Conservation (phyloP, 2,888 invertebrate genomes). For the Drosophila mercatorum region DNA sequence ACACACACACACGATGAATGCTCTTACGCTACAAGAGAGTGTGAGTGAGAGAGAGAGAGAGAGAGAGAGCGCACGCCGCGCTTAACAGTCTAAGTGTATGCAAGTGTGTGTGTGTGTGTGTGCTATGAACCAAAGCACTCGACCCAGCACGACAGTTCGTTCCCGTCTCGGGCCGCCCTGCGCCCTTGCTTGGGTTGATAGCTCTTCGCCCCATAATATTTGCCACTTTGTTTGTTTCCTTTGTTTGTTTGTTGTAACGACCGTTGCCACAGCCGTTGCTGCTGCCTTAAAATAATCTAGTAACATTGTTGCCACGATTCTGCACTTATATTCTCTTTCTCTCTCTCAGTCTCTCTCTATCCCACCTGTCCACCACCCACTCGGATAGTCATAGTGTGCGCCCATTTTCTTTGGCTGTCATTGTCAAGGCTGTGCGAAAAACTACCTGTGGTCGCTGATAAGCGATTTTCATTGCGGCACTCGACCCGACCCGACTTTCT, state of each 20-base stretch:
- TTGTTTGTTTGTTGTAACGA: conserved; percentile 78
- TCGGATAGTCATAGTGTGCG: conserved; percentile 19
- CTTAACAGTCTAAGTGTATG: conserved; percentile 13
- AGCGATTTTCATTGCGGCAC: conserved; percentile 42
- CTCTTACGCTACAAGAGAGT: conserved; percentile 15
- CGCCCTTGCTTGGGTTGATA: conserved; percentile 26
- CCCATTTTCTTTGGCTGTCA: conserved; percentile 71
- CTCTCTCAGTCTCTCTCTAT: neutral
- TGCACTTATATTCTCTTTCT: conserved; percentile 48
- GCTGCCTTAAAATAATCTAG: conserved; percentile 37
- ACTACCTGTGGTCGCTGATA: conserved; percentile 67
- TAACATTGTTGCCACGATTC: conserved; percentile 46
- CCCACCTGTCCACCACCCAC: conserved; percentile 9
- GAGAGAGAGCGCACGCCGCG: conserved; percentile 1
- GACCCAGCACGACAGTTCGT: conserved; percentile 55
- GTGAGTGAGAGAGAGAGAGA: conserved; percentile 6
- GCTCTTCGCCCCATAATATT: conserved; percentile 53
- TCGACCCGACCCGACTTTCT: conserved; percentile 2
- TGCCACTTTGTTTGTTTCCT: conserved; percentile 70
- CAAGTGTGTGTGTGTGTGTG: conserved; percentile 24
- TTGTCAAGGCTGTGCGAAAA: conserved; percentile 74
- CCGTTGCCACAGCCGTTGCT: conserved; percentile 38
- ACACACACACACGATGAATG: conserved; percentile 40
- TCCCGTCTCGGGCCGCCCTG: neutral
- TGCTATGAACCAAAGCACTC: conserved; percentile 70